Percentiles rank a stretch among this genome's conserved stretches.
Conservation (phyloP, 1,140 invertebrate species). For the Achatina immaculata region DNA sequence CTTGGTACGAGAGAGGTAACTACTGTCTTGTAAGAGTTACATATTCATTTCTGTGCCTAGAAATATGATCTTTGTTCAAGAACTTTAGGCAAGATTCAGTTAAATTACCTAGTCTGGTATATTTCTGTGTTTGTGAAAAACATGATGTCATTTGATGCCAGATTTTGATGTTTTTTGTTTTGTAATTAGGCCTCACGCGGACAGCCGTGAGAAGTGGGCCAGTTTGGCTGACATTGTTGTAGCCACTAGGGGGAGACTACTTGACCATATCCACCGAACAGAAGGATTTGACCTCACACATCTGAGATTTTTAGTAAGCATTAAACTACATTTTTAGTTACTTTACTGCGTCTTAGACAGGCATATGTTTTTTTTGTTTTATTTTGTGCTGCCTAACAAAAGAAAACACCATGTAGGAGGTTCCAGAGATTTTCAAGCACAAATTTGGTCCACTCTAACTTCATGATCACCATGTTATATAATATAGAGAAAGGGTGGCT, state of each 20-base stretch:
- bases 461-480: no score
- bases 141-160: not conserved
- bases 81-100: no score
- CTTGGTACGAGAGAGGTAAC: conserved; percentile 78
- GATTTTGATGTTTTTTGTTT: no score
- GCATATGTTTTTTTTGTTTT: conserved; percentile 1
- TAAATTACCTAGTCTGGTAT: no score
- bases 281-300: conserved; percentile 85
- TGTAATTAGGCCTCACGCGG: conserved; percentile 57
- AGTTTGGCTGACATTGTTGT: conserved; percentile 86
- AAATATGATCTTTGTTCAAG: not conserved
- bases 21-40: no score
- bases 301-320: conserved; percentile 83
- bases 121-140: not conserved
- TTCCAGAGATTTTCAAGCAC: no score
- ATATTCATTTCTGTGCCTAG: not conserved
- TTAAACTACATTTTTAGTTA: not conserved
- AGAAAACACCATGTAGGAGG: no score
- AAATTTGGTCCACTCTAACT: no score
- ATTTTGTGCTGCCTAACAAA: no score
- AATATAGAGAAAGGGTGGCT: no score
- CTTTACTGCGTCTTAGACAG: not conserved
- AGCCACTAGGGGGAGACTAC: conserved; percentile 91
- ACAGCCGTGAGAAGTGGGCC: conserved; percentile 30
- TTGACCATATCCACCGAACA: conserved; percentile 91